phyloP scores from a whole-genome alignment of 1,140 invertebrate species.

The Ips nitidus region DNA sequence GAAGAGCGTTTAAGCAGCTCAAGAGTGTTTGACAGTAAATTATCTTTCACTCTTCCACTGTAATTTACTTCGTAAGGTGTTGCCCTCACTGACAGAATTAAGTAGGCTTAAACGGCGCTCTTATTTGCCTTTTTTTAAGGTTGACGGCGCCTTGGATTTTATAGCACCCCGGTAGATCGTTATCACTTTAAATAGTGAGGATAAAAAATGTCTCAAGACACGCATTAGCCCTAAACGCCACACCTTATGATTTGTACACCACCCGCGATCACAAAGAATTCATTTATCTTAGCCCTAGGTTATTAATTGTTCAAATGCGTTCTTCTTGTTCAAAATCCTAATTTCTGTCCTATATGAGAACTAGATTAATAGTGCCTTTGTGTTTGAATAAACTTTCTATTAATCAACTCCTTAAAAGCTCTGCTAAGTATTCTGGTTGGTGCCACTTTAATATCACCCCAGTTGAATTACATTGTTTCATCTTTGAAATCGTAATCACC shows the following conservation, averaged over 20 bases:
- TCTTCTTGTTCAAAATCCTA: slow-evolving; percentile 7
- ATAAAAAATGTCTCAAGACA: slow-evolving; percentile 23
- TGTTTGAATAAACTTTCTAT: neutral
- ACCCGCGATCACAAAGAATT: neutral
- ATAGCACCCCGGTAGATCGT: slow-evolving; percentile 17
- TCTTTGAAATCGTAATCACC: too few species aligned
- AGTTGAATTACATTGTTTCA: too few species aligned
- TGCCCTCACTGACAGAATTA: slow-evolving; percentile 19
- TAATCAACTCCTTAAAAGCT: neutral
- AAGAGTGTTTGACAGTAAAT: slow-evolving; percentile 29
- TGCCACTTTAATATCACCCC: too few species aligned
- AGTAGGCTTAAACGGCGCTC: slow-evolving; percentile 16
- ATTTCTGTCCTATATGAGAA: neutral
- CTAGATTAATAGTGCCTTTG: slow-evolving; percentile 1
- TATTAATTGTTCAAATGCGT: slow-evolving; percentile 8
- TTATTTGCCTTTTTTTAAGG: slow-evolving; percentile 3
- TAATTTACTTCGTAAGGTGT: slow-evolving; percentile 30
- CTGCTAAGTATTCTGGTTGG: too few species aligned
- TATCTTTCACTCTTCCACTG: slow-evolving; percentile 30
- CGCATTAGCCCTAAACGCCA: slow-evolving; percentile 17
- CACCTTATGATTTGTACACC: slow-evolving; percentile 17
- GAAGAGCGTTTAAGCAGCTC: slow-evolving; percentile 14
- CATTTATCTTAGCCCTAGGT: slow-evolving; percentile 9
- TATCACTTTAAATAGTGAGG: slow-evolving; percentile 18
- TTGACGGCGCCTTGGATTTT: slow-evolving; percentile 19